Base-by-base conservation (phyloP, 1,140 invertebrate species). In the Caligus rogercresseyi region DNA sequence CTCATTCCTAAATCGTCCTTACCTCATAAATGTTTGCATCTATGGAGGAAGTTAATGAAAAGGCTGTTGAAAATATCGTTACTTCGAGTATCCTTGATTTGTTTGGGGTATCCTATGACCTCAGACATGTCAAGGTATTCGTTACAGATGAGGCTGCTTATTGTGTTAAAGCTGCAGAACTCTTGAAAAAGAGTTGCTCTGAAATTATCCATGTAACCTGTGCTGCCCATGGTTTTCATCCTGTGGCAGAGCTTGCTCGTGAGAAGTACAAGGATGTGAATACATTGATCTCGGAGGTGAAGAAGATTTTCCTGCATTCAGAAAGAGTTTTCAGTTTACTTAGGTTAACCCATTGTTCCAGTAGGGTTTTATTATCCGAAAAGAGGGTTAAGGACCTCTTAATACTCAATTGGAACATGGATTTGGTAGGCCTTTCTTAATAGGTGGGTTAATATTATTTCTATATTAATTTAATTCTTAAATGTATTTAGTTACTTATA, bases 251-350 rank as follows among this genome's bases (percentile, higher is more conserved):
- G 43, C 43, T 51, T 13, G 43, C 43, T n/a, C 13, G 43, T 13
- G 13, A 14, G 13, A 51, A 51, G 43, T 51, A 51, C n/a, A 13
- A 13, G 43, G n/a, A 51, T 13, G 43, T 51, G 13, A 51, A 51
- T n/a, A 13, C 13, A n/a, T n/a, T 51, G 13, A 51, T 51, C 43
- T 51, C 43, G 13, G 43, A 60, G 58, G 43, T 53, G 15, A 14
- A 60, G 23, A 52, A 60, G 21, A 21, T 69, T n/a, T 51, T 51
- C 43, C 13, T 51, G 13, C 13, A 51, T 13, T 51, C 43, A 13
- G 43, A n/a, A 51, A 86, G n/a, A n/a, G n/a, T n/a, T n/a, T n/a
- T n/a, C n/a, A n/a, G n/a, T n/a, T n/a, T n/a, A n/a, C n/a, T n/a
- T n/a, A n/a, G n/a, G n/a, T n/a, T n/a, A n/a, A n/a, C n/a, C n/a